Conservation (phyloP, 2,113 vertebrate species). For the Eubucco bourcierii region DNA sequence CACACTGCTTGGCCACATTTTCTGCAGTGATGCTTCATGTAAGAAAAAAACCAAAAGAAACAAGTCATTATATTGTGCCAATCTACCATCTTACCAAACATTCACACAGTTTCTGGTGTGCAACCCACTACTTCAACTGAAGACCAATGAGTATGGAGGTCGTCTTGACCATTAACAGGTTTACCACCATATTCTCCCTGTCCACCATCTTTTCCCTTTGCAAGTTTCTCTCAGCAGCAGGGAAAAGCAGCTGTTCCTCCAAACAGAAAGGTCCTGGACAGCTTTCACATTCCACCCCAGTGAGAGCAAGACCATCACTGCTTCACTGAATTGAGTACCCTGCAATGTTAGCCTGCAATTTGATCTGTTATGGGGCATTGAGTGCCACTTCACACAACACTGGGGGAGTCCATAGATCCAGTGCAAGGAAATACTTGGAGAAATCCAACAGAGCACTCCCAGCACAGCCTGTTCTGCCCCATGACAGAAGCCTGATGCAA, state of each 20-base stretch:
- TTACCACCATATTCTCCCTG: neutral
- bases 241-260: neutral
- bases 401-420: neutral
- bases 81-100: neutral
- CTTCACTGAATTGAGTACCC: neutral
- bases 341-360: neutral
- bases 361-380: neutral
- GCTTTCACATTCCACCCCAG: neutral
- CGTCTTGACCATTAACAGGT: neutral
- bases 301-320: neutral
- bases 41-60: neutral
- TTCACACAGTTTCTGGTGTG: neutral
- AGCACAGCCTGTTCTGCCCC: neutral
- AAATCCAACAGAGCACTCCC: neutral
- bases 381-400: neutral
- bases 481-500: neutral
- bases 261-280: neutral
- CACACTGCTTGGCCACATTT: conserved; percentile 96
- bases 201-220: neutral
- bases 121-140: neutral
- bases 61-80: neutral
- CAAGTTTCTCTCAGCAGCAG: neutral
- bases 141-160: neutral
- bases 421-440: neutral
- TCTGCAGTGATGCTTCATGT: conserved; percentile 91